Base-by-base conservation (phyloP, 2,797 vertebrate genomes). In the Gallinago stenura region DNA sequence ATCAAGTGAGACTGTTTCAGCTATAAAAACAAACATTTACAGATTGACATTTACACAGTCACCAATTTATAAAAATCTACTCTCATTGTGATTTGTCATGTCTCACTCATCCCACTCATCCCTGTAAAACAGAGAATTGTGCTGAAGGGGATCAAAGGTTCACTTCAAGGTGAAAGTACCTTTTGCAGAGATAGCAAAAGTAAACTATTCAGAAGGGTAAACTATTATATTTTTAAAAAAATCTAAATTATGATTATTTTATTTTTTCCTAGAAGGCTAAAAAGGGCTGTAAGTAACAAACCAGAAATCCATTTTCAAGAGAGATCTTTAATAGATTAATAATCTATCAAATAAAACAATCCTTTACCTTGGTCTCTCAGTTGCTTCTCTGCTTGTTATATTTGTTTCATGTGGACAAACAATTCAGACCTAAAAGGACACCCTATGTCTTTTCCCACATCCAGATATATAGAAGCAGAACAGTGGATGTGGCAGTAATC, bases 1-100 rank as follows among this genome's bases (percentile, higher is more conserved):
- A 94, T 93, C 96, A 93, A 88, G 68, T 90, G 92, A 98, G 95
- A 97, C 96, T 95, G 71, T 96, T 98, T 97, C 96, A 93, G 91
- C 41, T 82, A 89, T 93, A 96, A 95, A 98, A 95, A 95, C 95
- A 96, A 97, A 97, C 97, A 96, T 97, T 96, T 97, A 96, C 91
- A 93, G 93, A 97, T 94, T 97, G 96, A 95, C 96, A 97, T 97
- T 97, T 97, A 95, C 87, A 83, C 68, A 93, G 84, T 95, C 68
- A 89, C 73, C 66, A 84, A 89, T 94, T 96, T 96, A 95, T 81
- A 87, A 96, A 92, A 86, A 76, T 50, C 69, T 86, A 37, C 25
- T 93, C 30, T 96, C 87, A 62, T 33, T 94, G 90, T 82, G 73
- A 92, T 91, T 94, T 97, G 43, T 76, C 80, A 48, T 91, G 85